phyloP scores from a whole-genome alignment of 2,888 invertebrate species.

The Troglohyphantes excavatus region DNA sequence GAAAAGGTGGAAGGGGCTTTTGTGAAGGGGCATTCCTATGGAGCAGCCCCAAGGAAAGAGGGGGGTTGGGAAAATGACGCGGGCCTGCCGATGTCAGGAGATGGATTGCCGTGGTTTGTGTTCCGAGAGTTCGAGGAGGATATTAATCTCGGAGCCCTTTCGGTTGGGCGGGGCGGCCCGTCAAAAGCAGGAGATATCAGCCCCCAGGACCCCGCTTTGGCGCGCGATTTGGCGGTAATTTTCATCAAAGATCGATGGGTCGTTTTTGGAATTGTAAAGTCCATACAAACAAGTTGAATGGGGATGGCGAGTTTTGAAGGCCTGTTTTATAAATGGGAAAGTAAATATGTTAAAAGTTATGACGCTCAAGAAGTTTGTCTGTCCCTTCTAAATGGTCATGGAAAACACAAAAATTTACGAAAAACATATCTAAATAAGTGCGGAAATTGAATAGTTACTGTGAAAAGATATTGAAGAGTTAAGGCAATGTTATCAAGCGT shows the following conservation, averaged over 20 bases:
- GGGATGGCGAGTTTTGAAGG: no score
- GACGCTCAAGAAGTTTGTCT: no score
- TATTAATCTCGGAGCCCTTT: slow-evolving; percentile 75
- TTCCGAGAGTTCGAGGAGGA: slow-evolving; percentile 76
- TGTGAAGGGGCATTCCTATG: slow-evolving; percentile 46
- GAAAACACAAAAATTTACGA: no score
- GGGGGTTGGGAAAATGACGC: slow-evolving; percentile 21
- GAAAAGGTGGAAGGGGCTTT: slow-evolving; percentile 47
- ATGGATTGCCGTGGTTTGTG: slow-evolving; percentile 74
- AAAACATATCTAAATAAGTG: no score
- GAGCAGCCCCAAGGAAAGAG: neutral
- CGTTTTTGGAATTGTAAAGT: no score
- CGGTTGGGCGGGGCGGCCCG: slow-evolving; percentile 74
- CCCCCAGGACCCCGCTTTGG: slow-evolving; percentile 48
- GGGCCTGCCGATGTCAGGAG: slow-evolving; percentile 75
- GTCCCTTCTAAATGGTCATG: no score
- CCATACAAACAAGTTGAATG: no score
- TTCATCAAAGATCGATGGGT: neutral
- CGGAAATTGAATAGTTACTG: no score
- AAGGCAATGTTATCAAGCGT: no score
- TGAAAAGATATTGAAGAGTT: no score
- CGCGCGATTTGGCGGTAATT: slow-evolving; percentile 62
- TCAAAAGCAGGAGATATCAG: slow-evolving; percentile 57
- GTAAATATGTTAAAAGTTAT: no score
- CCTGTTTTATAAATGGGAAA: no score